These are phyloP conservation scores for Philereme vetulata DNA, from an alignment of 2,888 invertebrate genomes.

Conservation along the genomic window DNA sequence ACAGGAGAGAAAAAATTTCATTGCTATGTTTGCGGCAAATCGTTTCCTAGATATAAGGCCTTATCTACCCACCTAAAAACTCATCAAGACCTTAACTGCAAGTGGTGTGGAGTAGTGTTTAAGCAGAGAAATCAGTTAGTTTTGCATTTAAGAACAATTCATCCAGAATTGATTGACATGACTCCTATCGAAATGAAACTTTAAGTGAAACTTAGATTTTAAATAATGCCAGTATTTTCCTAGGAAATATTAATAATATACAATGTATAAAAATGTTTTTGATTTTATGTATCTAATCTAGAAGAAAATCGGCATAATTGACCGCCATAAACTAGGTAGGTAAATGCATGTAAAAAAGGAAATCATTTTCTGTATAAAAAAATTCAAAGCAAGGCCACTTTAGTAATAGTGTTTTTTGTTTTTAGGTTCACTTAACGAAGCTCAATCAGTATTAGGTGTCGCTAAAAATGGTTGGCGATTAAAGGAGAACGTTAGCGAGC, in stretches of 20 bases:
- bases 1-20: constrained; percentile 65
- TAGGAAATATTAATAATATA: not conserved
- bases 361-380: too few species aligned
- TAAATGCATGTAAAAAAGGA: too few species aligned
- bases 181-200: constrained; percentile 40
- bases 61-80: constrained; percentile 64
- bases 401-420: constrained; percentile 49
- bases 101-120: constrained; percentile 58
- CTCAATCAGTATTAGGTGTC: constrained; percentile 43
- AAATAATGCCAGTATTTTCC: not conserved
- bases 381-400: not conserved
- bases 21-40: constrained; percentile 66
- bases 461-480: constrained; percentile 66
- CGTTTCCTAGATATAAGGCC: constrained; percentile 62
- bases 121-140: constrained; percentile 53
- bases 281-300: too few species aligned
- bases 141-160: constrained; percentile 53
- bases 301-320: too few species aligned
- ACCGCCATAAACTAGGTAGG: too few species aligned
- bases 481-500: constrained; percentile 71
- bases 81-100: constrained; percentile 62
- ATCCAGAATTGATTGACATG: constrained; percentile 51
- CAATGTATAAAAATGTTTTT: not conserved
- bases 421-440: constrained; percentile 72
- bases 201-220: constrained; percentile 26